Evolutionary conservation across 2,888 invertebrate genomes (phyloP).

Genomic region (Esperia sulphurella): DNA sequence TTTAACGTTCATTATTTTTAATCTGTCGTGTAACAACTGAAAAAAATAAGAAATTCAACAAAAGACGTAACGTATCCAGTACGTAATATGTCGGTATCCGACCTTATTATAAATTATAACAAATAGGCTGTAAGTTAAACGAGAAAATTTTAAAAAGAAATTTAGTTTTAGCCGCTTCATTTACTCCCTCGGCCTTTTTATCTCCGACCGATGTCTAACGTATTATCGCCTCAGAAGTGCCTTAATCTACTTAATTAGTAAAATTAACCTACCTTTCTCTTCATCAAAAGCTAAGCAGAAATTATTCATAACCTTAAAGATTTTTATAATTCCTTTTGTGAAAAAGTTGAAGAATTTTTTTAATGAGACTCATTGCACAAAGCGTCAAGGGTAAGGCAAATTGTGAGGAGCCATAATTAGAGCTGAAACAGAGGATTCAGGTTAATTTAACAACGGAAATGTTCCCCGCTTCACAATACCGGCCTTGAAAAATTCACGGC

Average conservation of each 20-base stretch:
- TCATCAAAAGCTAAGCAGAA: neutral
- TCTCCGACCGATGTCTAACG: no score
- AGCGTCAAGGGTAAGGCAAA: conserved; percentile 5
- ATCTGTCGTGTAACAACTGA: no score
- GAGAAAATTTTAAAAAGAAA: no score
- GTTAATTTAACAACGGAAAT: conserved; percentile 15
- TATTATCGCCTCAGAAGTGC: no score
- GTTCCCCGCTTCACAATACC: neutral
- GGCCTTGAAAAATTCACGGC: conserved; percentile 4
- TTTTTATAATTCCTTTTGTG: neutral
- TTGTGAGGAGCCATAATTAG: conserved; percentile 15
- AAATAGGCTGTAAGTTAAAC: no score
- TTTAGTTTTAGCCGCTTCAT: no score
- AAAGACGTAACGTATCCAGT: no score
- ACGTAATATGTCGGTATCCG: no score
- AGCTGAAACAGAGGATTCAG: conserved; percentile 13
- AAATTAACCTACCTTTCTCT: conserved; percentile 1
- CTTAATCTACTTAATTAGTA: neutral
- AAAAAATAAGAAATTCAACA: no score
- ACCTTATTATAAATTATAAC: no score
- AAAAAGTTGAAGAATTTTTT: conserved; percentile 1
- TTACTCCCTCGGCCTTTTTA: no score
- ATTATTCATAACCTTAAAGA: neutral
- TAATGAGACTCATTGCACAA: conserved; percentile 3
- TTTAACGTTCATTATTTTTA: no score